Conservation (phyloP, 1,140 invertebrate genomes). For the Wiebesia pumilae region DNA sequence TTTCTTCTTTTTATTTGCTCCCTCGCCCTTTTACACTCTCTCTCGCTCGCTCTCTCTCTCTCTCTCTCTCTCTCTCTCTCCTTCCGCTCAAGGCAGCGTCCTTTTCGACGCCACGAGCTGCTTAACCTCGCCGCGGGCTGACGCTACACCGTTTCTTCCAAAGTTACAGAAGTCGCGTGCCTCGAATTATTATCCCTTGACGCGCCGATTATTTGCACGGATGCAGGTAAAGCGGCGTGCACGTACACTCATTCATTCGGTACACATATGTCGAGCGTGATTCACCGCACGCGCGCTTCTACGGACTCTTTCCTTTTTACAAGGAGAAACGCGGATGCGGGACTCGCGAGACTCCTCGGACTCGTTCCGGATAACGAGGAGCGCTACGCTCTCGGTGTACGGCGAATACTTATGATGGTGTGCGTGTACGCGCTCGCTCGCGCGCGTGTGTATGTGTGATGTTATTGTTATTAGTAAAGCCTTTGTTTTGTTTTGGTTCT, state of each 20-base stretch:
- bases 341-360: too few relatives aligned
- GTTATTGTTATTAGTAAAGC: background rate
- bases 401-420: too few relatives aligned
- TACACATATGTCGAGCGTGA: slow-evolving; percentile 2
- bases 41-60: background rate
- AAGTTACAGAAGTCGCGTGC: background rate
- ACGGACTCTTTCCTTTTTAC: background rate
- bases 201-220: background rate
- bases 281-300: slow-evolving; percentile 8
- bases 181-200: background rate
- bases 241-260: too few relatives aligned
- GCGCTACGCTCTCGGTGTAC: background rate
- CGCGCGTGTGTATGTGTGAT: too few relatives aligned
- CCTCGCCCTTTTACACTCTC: too few relatives aligned
- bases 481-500: slow-evolving; percentile 41
- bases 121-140: background rate
- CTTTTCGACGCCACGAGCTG: too few relatives aligned
- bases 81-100: background rate
- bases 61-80: background rate
- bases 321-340: background rate
- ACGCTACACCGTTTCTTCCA: background rate
- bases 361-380: background rate
- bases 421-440: too few relatives aligned
- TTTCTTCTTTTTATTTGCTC: too few relatives aligned
- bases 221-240: background rate